A percentile compares a stretch with the other conserved stretches of the same genome.
These are phyloP conservation scores for Priapulus caudatus DNA, from an alignment of 2,888 invertebrate genomes.

Conservation along the genomic window DNA sequence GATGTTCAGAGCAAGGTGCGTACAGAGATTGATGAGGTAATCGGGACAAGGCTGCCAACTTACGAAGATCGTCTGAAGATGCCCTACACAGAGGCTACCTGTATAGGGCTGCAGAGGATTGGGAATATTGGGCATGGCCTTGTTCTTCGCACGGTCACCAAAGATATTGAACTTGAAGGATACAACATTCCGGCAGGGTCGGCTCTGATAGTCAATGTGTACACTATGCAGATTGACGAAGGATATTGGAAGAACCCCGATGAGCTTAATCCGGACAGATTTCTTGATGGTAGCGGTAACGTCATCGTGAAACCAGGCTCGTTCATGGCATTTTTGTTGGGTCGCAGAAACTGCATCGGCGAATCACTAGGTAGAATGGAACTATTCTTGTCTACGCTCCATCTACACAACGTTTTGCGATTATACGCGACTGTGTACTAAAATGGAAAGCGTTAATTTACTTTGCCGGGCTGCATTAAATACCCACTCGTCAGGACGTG, in stretches of 20 bases:
- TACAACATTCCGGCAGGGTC: not conserved
- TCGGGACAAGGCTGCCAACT: not conserved
- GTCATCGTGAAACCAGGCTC: not conserved
- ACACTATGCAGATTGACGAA: conserved; percentile 7
- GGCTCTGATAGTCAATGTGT: conserved; percentile 2
- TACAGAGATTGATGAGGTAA: not conserved
- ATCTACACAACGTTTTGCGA: too few species aligned
- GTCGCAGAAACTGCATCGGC: not conserved
- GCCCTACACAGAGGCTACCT: not conserved
- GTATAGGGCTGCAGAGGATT: not conserved
- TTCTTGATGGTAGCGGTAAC: not conserved
- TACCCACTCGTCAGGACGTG: too few species aligned
- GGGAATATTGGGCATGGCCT: not conserved
- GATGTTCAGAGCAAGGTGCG: not conserved
- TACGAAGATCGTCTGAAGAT: not conserved
- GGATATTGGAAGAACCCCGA: conserved; percentile 4
- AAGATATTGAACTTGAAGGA: conserved; percentile 3
- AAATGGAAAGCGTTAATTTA: too few species aligned
- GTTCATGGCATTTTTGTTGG: conserved; percentile 4
- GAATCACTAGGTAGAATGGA: conserved; percentile 1
- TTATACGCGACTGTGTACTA: too few species aligned
- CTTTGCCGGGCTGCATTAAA: too few species aligned
- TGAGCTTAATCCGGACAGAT: conserved; percentile 5
- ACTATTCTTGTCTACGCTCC: not conserved
- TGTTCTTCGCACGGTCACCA: not conserved